Base-by-base conservation (phyloP, 2,113 vertebrate species). In the Cyprinodon brontotheroides region DNA sequence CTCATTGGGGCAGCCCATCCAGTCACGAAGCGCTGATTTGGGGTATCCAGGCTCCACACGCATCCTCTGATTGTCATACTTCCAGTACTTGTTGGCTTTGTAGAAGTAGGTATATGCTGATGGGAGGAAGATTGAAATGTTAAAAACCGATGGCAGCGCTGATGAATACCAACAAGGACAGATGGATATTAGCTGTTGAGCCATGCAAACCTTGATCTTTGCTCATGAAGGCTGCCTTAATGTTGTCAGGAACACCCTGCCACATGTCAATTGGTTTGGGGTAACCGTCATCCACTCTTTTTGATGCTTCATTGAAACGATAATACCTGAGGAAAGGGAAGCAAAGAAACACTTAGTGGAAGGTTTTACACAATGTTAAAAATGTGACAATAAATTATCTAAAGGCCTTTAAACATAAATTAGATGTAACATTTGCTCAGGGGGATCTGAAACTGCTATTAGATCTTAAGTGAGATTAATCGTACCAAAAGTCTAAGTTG, bases 81-180 rank as follows among this genome's bases (percentile, higher is more conserved):
- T 97, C 96, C 96, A 98, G 89, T 98, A 98, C 72, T 95, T 96
- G 83, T 97, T 96, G 67, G 93, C 95, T 92, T 97, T 98, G 91
- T 96, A 97, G 91, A 98, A 98, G 90, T 96, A 97, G 1, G 96
- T 97, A 93, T 95, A 94, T 10, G 90, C 96, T 98, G 86, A 64
- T 11, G 63, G 50, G 29, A 13, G 13, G 15, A 29, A 62, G 14
- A 73, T 41, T 71, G 38, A 78, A 4, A 57, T 15, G 29, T 74
- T 48, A 85, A 43, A 63, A 45, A 29, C 37, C 37, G 15, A 70
- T 48, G 0, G 1, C 5, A 3, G 3, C 11, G 36, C 6, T 22
- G 17, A 64, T 38, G 20, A 45, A 41, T 45, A 43, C 4, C 4
- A 36, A 36, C 43, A 47, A 29, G 11, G 40, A 22, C n/a, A 3